phyloP scores from a whole-genome alignment of 2,113 vertebrate genomes.

The Morone chrysops region DNA sequence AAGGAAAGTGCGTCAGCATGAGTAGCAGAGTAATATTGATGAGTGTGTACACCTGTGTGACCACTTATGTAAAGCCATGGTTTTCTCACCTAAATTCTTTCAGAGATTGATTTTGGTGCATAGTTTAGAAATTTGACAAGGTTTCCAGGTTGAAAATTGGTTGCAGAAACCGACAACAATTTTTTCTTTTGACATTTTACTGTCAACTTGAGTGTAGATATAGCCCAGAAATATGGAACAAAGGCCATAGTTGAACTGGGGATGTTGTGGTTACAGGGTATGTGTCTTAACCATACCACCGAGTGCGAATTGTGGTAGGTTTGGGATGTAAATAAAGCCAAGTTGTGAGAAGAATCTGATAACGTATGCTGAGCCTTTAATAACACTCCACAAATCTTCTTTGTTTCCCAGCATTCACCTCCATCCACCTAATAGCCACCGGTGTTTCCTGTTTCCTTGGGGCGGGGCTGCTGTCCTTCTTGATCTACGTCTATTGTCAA shows the following conservation, averaged over 20 bases:
- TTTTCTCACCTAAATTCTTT: not conserved
- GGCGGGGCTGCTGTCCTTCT: constrained; percentile 94
- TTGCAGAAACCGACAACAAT: not conserved
- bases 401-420: constrained; percentile 88
- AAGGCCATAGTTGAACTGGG: not conserved
- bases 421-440: constrained; percentile 96
- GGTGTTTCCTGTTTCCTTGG: constrained; percentile 96
- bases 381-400: not conserved
- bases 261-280: too few relatives aligned
- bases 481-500: constrained; percentile 95
- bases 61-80: too few relatives aligned
- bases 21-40: not conserved
- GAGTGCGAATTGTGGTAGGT: not conserved
- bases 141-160: not conserved
- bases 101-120: not conserved
- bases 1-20: not conserved
- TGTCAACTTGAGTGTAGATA: not conserved
- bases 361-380: not conserved
- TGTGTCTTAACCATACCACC: too few relatives aligned
- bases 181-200: too few relatives aligned
- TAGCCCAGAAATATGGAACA: not conserved
- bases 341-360: not conserved
- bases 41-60: constrained; percentile 1
- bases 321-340: not conserved
- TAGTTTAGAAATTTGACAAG: not conserved